These are phyloP conservation scores for Sylvilagus bachmani DNA, from an alignment of 2,113 vertebrate genomes.

Conservation along the genomic window DNA sequence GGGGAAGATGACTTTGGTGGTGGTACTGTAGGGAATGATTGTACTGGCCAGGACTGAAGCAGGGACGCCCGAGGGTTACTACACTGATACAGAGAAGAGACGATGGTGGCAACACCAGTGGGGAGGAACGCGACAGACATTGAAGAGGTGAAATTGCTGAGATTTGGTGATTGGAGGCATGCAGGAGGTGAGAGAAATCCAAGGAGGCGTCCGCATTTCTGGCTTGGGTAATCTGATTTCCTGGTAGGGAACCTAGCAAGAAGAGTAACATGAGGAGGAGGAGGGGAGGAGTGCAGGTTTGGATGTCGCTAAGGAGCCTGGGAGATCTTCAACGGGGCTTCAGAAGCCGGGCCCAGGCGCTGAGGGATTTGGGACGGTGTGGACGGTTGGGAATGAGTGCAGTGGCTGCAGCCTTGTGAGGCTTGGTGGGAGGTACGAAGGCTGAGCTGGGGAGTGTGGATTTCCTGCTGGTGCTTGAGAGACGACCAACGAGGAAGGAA, in stretches of 20 bases:
- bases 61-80: background rate
- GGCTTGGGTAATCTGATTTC: background rate
- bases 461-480: background rate
- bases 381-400: background rate
- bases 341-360: background rate
- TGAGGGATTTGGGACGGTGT: background rate
- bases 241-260: background rate
- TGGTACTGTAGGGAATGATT: background rate
- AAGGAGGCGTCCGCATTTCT: background rate
- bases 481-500: background rate
- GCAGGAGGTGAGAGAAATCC: background rate
- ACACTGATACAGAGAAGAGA: background rate
- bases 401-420: background rate
- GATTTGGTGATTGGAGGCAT: background rate
- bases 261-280: background rate
- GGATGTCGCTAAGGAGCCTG: background rate
- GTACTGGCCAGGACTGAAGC: background rate
- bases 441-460: background rate
- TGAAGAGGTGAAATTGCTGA: background rate
- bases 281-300: background rate
- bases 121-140: background rate
- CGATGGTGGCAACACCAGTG: background rate
- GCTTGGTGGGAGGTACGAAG: background rate
- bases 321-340: background rate
- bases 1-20: background rate